These are phyloP conservation scores for Tenualosa ilisha DNA, from an alignment of 2,797 vertebrate genomes.

Conservation along the genomic window DNA sequence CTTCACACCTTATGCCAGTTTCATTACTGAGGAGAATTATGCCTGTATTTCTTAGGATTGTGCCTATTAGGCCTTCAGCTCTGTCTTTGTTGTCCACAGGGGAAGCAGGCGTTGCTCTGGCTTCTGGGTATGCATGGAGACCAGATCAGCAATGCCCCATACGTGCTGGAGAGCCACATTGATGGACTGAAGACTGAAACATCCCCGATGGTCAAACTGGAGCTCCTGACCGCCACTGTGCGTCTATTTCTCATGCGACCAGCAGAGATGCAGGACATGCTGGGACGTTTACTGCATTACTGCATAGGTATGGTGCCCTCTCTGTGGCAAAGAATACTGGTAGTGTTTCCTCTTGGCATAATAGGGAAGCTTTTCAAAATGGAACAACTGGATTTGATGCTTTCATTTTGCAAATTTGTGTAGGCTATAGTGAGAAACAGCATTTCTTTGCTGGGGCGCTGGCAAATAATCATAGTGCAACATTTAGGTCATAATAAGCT, in stretches of 20 bases:
- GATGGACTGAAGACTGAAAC: conserved; percentile 82
- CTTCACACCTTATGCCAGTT: too few relatives aligned
- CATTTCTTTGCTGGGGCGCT: too few relatives aligned
- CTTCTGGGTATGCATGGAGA: conserved; percentile 87
- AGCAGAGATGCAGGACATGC: conserved; percentile 90
- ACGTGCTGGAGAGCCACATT: conserved; percentile 87
- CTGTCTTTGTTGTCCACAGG: conserved; percentile 65
- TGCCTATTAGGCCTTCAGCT: background rate
- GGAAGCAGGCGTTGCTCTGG: conserved; percentile 91
- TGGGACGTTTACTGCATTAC: conserved; percentile 86
- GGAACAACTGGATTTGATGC: too few relatives aligned
- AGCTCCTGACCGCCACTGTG: conserved; percentile 85
- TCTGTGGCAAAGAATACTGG: background rate
- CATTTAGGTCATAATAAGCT: too few relatives aligned
- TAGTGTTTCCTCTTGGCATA: too few relatives aligned
- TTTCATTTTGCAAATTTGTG: too few relatives aligned
- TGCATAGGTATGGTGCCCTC: conserved; percentile 79
- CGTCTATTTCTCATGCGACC: conserved; percentile 87
- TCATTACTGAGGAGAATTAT: background rate
- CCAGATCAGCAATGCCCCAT: conserved; percentile 82
- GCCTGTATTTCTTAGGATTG: background rate
- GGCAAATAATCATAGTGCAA: too few relatives aligned
- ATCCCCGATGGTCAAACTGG: conserved; percentile 84
- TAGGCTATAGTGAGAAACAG: too few relatives aligned
- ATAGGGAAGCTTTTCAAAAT: too few relatives aligned